A percentile compares a stretch with the other conserved stretches of the same genome.
Evolutionary conservation across 1,140 invertebrate species (phyloP).

Genomic region (Ganaspis sp.): DNA sequence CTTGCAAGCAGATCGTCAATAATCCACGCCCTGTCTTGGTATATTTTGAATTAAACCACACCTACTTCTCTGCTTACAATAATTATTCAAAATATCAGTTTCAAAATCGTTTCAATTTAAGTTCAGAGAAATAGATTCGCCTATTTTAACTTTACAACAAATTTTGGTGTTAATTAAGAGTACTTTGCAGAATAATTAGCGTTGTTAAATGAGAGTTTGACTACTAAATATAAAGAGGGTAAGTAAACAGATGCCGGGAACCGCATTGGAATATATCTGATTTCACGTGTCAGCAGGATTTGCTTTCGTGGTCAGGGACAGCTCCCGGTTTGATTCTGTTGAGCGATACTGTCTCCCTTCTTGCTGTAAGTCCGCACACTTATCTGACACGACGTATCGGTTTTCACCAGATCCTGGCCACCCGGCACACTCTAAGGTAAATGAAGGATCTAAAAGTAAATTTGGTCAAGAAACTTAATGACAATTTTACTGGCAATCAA

Average conservation of each 20-base stretch:
- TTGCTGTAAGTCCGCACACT: not conserved
- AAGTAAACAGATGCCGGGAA: not conserved
- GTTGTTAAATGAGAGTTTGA: not conserved
- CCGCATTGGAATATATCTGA: not conserved
- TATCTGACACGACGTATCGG: constrained; percentile 8
- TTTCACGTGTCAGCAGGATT: constrained; percentile 11
- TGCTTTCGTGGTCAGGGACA: not conserved
- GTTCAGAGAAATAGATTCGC: too few species aligned
- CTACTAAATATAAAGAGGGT: not conserved
- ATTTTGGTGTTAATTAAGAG: not conserved
- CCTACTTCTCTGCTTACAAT: too few species aligned
- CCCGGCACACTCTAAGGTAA: not conserved
- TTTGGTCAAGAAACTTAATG: too few species aligned
- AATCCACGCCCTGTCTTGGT: too few species aligned
- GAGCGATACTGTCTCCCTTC: not conserved
- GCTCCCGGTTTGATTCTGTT: not conserved
- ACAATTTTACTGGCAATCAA: too few species aligned
- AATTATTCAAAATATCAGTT: too few species aligned
- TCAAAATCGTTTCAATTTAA: too few species aligned
- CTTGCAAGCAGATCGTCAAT: too few species aligned
- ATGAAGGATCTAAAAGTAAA: too few species aligned
- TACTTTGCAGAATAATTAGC: not conserved
- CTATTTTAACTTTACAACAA: too few species aligned
- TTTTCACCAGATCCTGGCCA: not conserved
- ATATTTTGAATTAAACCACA: too few species aligned